Evolutionary conservation across 2,113 vertebrate genomes (phyloP), one percentile per base, ranked within the genome.

Genomic region (Stictonetta naevosa): DNA sequence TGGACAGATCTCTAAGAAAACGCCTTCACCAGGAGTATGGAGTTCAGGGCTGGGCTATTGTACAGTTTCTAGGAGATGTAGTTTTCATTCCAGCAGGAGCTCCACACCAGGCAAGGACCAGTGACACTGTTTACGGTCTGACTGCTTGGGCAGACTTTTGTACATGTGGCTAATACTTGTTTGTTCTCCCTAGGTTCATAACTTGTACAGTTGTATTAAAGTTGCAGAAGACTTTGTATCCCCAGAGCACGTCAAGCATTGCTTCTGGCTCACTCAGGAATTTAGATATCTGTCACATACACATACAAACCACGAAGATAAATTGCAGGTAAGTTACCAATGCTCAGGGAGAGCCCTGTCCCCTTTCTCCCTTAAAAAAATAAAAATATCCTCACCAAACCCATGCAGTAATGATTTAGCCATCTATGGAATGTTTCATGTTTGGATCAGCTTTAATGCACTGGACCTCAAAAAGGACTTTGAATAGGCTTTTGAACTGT

Each of bases 181-280:
- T 82, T 96, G 46, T 73, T 97, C 53, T 97, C 78, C 90, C 94
- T 69, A 98, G 98, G 98, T 98, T 92, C 98, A 98, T 88, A 98
- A 98, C 64, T 97, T 98, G 86, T 98, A 98, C 84, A 98, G 98
- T 95, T 98, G 98, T 96, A 98, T 98, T 97, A 98, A 98, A 97
- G 98, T 98, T 84, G 98, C 98, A 36, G 98, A 98, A 96, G 98
- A 98, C 91, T 98, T 98, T 96, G 98, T 98, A 95, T 98, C 98
- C 74, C 98, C 98, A 86, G 98, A 98, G 90, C 98, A 98, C 48
- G 98, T 98, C 71, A 98, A 98, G 87, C 98, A 98, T 67, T 98
- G 98, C 93, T 98, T 98, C 97, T 98, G 98, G 95, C 98, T 98
- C 76, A 98, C 98, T 98, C 98, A 98, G 98, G 98, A 98, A 98